These are phyloP conservation scores for Polyommatus icarus DNA, from an alignment of 2,888 invertebrate species.

Conservation along the genomic window DNA sequence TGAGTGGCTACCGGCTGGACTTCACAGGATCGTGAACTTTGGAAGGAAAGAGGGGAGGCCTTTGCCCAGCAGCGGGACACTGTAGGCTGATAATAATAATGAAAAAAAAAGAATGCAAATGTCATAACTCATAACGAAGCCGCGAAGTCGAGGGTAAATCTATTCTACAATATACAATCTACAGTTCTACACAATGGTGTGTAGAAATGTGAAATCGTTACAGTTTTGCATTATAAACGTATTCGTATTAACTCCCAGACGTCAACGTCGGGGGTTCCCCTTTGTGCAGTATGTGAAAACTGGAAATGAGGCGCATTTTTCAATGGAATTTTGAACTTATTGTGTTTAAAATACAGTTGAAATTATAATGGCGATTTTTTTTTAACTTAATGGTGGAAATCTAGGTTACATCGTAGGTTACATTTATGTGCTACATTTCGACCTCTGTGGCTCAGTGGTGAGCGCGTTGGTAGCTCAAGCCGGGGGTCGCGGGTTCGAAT, in stretches of 20 bases:
- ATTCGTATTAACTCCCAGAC: conserved; percentile 8
- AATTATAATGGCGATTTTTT: not conserved
- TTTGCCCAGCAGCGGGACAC: no score
- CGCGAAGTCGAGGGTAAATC: not conserved
- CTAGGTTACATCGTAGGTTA: not conserved
- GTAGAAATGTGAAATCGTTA: conserved; percentile 6
- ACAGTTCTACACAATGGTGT: not conserved
- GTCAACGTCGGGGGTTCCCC: not conserved
- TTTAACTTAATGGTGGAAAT: not conserved
- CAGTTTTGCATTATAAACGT: conserved; percentile 27
- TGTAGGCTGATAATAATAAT: no score
- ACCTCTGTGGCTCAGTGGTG: no score
- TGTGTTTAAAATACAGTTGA: not conserved
- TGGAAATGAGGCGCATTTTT: conserved; percentile 7
- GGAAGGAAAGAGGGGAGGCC: no score
- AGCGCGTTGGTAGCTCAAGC: no score
- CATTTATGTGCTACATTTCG: no score
- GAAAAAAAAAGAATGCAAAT: no score
- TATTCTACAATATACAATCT: not conserved
- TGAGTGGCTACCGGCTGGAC: no score
- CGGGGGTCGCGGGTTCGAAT: no score
- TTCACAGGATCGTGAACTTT: no score
- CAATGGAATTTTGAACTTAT: not conserved
- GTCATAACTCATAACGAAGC: no score
- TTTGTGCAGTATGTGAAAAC: conserved; percentile 16